Evolutionary conservation across 2,797 vertebrate genomes (phyloP).

Genomic region (Acanthurus lineatus): DNA sequence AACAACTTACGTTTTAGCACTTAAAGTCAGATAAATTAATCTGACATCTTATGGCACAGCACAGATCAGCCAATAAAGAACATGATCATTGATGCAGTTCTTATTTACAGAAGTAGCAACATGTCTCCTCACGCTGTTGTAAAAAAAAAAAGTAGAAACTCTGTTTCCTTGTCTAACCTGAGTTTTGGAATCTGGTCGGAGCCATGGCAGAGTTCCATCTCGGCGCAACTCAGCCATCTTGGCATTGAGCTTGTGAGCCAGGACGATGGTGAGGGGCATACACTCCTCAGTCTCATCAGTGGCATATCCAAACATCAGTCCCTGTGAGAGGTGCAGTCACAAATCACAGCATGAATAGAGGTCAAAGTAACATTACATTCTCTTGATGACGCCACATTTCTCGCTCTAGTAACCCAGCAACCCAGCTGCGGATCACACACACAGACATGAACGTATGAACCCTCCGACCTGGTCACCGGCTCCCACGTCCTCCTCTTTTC

Average conservation of each 20-base stretch:
- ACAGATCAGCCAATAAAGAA: neutral
- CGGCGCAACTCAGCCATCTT: conserved; percentile 95
- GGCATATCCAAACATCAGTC: conserved; percentile 97
- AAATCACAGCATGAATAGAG: conserved; percentile 6
- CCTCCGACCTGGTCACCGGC: conserved; percentile 93
- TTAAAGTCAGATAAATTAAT: neutral
- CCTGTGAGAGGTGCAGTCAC: conserved; percentile 78
- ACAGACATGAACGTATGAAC: neutral
- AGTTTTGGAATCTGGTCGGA: conserved; percentile 96
- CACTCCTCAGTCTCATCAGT: conserved; percentile 97
- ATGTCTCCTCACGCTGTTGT: neutral
- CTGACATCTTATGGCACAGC: too few species aligned
- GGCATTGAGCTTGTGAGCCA: conserved; percentile 95
- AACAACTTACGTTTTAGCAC: neutral
- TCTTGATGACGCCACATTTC: neutral
- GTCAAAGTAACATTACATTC: neutral
- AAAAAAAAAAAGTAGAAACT: too few species aligned
- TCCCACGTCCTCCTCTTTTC: conserved; percentile 94
- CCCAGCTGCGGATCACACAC: neutral
- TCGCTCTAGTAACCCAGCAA: neutral
- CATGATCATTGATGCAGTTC: neutral
- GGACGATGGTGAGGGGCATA: conserved; percentile 95
- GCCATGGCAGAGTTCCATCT: conserved; percentile 90
- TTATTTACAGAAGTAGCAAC: neutral
- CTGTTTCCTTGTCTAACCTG: conserved; percentile 84